These are phyloP conservation scores for Drosophila dives DNA, from an alignment of 2,888 invertebrate species.

Conservation along the genomic window DNA sequence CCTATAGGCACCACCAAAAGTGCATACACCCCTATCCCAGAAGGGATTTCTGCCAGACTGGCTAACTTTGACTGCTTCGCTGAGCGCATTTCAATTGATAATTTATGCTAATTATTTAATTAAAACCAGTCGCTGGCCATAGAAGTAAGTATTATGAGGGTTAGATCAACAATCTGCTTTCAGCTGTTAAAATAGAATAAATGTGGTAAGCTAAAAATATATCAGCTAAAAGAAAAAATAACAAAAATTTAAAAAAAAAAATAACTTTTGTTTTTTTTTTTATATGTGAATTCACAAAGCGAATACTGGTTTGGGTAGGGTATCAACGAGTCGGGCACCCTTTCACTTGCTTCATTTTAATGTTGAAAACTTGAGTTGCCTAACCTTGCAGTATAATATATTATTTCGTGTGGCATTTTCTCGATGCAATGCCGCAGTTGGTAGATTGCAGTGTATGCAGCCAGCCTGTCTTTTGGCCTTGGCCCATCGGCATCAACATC, in stretches of 20 bases:
- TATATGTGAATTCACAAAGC: not conserved
- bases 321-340: not conserved
- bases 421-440: conserved; percentile 23
- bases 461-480: conserved; percentile 27
- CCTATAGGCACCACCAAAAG: conserved; percentile 12
- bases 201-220: not conserved
- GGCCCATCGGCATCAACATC: conserved; percentile 31
- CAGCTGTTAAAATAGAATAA: not conserved
- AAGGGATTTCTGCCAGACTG: conserved; percentile 5
- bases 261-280: not conserved
- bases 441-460: conserved; percentile 4
- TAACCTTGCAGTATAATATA: not conserved
- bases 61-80: conserved; percentile 35
- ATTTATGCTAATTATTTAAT: conserved; percentile 79
- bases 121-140: conserved; percentile 16
- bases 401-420: not conserved
- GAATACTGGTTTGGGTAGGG: not conserved
- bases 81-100: conserved; percentile 70
- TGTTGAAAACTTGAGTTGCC: not conserved
- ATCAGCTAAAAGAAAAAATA: not conserved
- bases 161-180: too few species aligned
- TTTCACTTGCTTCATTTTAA: not conserved
- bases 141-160: not conserved
- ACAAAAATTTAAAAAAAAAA: not conserved
- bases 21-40: conserved; percentile 20